Conservation (phyloP, 2,797 vertebrate species). For the Macroramphosus scolopax region DNA sequence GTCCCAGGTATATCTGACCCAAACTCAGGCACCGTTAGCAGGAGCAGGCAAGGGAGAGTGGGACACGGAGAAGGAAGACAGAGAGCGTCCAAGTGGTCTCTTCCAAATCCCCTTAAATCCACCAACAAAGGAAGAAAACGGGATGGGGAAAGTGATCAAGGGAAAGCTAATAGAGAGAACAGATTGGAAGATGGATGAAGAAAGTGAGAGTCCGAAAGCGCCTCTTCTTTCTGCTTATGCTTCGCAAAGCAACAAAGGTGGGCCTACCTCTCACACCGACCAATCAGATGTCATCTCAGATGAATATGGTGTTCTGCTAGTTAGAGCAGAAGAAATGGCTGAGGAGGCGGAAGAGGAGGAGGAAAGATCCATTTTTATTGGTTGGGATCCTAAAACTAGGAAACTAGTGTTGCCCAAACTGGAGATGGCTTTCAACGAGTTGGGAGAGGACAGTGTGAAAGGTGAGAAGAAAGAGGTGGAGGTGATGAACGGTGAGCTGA, state of each 20-base stretch:
- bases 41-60: not conserved
- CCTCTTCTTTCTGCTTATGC: conserved; percentile 35
- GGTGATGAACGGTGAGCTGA: not conserved
- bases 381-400: conserved; percentile 35
- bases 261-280: not conserved
- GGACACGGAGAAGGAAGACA: not conserved
- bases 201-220: conserved; percentile 1
- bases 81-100: conserved; percentile 1
- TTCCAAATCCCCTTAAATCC: conserved; percentile 6
- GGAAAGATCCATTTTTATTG: conserved; percentile 1
- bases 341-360: conserved; percentile 18
- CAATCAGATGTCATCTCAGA: conserved; percentile 9
- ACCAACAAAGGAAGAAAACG: not conserved
- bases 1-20: not conserved
- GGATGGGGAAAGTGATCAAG: not conserved
- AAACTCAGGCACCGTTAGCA: not conserved
- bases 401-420: conserved; percentile 31
- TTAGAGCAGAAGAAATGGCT: not conserved
- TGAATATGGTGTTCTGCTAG: conserved; percentile 18
- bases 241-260: conserved; percentile 8
- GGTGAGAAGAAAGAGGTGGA: conserved; percentile 10
- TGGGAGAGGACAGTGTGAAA: not conserved
- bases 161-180: not conserved
- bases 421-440: not conserved
- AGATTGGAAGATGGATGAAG: not conserved